Percentiles rank a stretch among this genome's conserved stretches.
Evolutionary conservation across 2,888 invertebrate genomes (phyloP).

Genomic region (Onthophagus sagittarius): DNA sequence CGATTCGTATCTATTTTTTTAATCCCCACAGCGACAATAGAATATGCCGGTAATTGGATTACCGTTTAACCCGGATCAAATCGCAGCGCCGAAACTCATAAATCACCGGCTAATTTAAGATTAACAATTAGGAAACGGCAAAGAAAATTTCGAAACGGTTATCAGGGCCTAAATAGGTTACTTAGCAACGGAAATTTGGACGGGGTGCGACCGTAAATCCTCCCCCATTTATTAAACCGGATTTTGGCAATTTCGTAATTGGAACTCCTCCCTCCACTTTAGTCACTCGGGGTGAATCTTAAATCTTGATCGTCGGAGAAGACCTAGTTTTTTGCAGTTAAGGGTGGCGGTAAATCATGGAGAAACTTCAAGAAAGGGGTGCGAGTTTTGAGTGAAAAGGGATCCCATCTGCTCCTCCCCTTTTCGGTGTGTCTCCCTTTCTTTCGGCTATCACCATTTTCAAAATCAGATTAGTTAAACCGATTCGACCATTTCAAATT

Average conservation of each 20-base stretch:
- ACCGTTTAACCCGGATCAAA: background rate
- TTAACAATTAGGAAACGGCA: background rate
- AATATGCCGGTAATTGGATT: background rate
- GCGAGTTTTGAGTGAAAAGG: background rate
- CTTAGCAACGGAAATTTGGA: background rate
- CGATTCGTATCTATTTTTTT: background rate
- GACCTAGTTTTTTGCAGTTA: background rate
- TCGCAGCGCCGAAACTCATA: background rate
- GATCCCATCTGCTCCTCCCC: background rate
- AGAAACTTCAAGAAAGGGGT: background rate
- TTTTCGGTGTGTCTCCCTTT: background rate
- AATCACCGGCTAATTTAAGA: background rate
- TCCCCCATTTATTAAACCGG: background rate
- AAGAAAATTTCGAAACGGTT: background rate
- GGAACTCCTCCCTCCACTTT: background rate
- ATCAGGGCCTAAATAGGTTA: background rate
- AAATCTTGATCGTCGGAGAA: background rate
- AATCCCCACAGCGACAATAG: background rate
- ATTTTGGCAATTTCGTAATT: background rate
- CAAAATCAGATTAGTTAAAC: background rate
- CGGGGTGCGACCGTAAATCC: background rate
- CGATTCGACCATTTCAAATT: background rate
- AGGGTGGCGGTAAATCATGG: background rate
- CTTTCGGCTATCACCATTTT: background rate
- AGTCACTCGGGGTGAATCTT: background rate